These are phyloP conservation scores for Tribolium madens DNA, from an alignment of 1,140 invertebrate genomes.

Conservation along the genomic window DNA sequence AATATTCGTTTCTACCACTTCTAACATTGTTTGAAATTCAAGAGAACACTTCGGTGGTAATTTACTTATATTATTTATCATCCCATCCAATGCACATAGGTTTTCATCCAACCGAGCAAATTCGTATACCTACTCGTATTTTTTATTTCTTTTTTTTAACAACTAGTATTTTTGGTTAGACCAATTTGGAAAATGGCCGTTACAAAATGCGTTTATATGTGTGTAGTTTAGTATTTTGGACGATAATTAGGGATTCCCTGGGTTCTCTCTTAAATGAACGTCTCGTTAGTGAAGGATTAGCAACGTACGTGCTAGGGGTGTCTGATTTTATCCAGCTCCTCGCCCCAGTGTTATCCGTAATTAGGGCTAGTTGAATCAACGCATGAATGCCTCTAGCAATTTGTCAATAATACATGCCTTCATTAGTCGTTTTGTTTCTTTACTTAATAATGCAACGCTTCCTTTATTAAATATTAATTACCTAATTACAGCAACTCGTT, in stretches of 20 bases:
- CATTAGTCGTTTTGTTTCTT: constrained; percentile 44
- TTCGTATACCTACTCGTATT: not conserved
- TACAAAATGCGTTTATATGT: constrained; percentile 44
- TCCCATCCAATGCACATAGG: constrained; percentile 23
- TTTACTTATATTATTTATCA: constrained; percentile 45
- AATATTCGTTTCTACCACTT: constrained; percentile 49
- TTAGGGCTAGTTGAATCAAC: constrained; percentile 52
- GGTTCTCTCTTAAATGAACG: constrained; percentile 56
- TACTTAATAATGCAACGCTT: constrained; percentile 33
- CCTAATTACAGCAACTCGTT: constrained; percentile 3
- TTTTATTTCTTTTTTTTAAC: constrained; percentile 1
- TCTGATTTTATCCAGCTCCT: constrained; percentile 51
- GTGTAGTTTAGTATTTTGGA: constrained; percentile 54
- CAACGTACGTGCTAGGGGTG: constrained; percentile 55
- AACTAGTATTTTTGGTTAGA: constrained; percentile 4
- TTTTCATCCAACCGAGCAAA: constrained; percentile 4
- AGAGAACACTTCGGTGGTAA: constrained; percentile 44
- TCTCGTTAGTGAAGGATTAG: constrained; percentile 59
- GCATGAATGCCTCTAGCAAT: constrained; percentile 48
- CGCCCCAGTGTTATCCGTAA: constrained; percentile 42
- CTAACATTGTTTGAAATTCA: constrained; percentile 46
- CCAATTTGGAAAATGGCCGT: constrained; percentile 8
- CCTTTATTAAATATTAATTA: constrained; percentile 37
- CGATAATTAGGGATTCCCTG: constrained; percentile 54
- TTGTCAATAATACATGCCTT: constrained; percentile 51